phyloP scores from a whole-genome alignment of 2,797 vertebrate genomes.

The Etheostoma nigrum region DNA sequence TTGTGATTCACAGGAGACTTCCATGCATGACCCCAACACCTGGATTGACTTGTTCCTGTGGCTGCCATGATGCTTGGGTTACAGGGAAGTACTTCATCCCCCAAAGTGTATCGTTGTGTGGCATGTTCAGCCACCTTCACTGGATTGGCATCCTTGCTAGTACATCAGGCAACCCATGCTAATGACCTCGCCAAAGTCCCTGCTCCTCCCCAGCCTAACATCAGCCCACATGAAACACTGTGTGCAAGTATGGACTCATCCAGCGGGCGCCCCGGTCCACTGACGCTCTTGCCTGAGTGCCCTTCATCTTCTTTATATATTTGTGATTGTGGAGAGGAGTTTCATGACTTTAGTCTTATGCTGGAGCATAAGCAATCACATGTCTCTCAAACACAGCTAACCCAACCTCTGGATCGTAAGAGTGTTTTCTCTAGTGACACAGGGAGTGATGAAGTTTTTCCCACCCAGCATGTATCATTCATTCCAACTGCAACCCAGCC shows the following conservation, averaged over 20 bases:
- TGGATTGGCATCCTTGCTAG: conserved; percentile 83
- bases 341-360: conserved; percentile 76
- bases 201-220: conserved; percentile 47
- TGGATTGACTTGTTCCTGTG: conserved; percentile 17
- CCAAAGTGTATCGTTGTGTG: conserved; percentile 85
- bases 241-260: conserved; percentile 64
- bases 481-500: conserved; percentile 36
- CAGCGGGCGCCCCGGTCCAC: conserved; percentile 49
- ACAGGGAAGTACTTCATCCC: conserved; percentile 78
- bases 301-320: conserved; percentile 71
- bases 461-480: conserved; percentile 30
- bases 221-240: conserved; percentile 47
- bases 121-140: conserved; percentile 86
- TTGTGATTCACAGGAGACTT: conserved; percentile 62
- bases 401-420: conserved; percentile 45
- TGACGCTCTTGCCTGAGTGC: conserved; percentile 39
- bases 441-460: conserved; percentile 18
- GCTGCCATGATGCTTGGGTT: conserved; percentile 83
- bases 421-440: conserved; percentile 25
- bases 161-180: conserved; percentile 85
- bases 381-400: conserved; percentile 44
- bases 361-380: conserved; percentile 80
- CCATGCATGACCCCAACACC: conserved; percentile 41
- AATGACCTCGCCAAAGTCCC: conserved; percentile 60
- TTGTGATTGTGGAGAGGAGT: conserved; percentile 83